These are phyloP conservation scores for Tupaia chinensis DNA, from an alignment of 2,113 vertebrate species.

Conservation along the genomic window DNA sequence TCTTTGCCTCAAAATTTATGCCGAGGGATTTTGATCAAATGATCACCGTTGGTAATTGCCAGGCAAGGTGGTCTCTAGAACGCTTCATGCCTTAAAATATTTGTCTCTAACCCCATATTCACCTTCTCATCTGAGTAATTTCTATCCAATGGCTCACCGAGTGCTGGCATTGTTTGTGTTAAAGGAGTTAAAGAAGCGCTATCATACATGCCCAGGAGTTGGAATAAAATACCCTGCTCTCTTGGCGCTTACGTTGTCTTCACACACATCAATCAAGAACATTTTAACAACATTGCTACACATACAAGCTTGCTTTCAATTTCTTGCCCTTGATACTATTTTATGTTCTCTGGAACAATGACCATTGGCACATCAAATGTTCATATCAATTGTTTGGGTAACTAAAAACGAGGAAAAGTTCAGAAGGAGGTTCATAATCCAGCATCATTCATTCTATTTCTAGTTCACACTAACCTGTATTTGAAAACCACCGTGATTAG, in stretches of 20 bases:
- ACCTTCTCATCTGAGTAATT: not conserved
- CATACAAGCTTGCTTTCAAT: not conserved
- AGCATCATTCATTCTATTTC: not conserved
- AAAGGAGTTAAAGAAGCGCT: conserved; percentile 21
- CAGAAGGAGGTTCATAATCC: not conserved
- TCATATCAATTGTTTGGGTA: conserved; percentile 32
- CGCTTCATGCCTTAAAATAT: not conserved
- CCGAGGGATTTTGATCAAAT: not conserved
- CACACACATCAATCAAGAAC: not conserved
- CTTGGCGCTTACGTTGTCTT: not conserved
- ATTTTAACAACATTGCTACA: not conserved
- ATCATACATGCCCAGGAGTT: conserved; percentile 7
- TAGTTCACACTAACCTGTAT: conserved; percentile 2
- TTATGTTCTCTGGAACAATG: conserved; percentile 26
- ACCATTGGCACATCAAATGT: not conserved
- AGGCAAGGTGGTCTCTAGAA: conserved; percentile 37
- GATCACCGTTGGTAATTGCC: not conserved
- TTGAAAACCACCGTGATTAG: conserved; percentile 28
- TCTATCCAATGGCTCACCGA: conserved; percentile 2
- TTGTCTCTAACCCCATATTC: not conserved
- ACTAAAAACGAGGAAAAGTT: conserved; percentile 29
- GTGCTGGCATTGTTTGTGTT: not conserved
- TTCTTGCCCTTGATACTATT: conserved; percentile 34
- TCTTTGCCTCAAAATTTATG: not conserved
- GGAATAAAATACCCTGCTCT: conserved; percentile 8